These are phyloP conservation scores for Microcebus griseorufus DNA, from an alignment of 2,113 vertebrate species.

Conservation along the genomic window DNA sequence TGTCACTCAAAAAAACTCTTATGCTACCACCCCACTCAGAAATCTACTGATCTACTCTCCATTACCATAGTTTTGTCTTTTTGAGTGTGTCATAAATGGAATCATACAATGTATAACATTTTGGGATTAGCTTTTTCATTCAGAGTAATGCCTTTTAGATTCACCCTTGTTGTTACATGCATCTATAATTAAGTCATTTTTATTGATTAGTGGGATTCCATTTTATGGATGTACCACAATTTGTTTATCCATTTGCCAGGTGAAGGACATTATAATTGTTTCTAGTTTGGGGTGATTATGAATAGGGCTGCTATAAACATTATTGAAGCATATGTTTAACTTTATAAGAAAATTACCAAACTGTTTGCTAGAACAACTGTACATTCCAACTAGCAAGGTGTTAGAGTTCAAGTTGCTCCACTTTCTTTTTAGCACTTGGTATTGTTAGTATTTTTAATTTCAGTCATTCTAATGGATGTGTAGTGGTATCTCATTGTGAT, in stretches of 20 bases:
- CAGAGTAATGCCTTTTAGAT: not conserved
- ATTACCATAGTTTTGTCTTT: slow-evolving; percentile 46
- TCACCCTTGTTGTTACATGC: not conserved
- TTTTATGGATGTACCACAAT: not conserved
- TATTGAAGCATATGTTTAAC: not conserved
- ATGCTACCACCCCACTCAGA: not conserved
- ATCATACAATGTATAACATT: not conserved
- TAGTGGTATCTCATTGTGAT: not conserved
- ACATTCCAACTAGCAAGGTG: not conserved
- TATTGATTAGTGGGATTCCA: not conserved
- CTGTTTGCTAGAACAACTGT: not conserved
- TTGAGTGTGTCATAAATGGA: slow-evolving; percentile 23
- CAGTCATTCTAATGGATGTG: slow-evolving; percentile 1
- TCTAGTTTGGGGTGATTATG: not conserved
- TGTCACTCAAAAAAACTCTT: not conserved
- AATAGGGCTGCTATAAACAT: slow-evolving; percentile 20
- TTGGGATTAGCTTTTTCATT: slow-evolving; percentile 43
- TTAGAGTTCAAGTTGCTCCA: not conserved
- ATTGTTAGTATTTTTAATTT: slow-evolving; percentile 18
- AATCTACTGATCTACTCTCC: not conserved
- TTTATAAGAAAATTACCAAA: slow-evolving; percentile 13
- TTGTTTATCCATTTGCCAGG: not conserved
- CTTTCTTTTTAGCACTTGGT: slow-evolving; percentile 3
- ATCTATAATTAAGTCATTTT: slow-evolving; percentile 8
- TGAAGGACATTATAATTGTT: slow-evolving; percentile 11